These are phyloP conservation scores for Phaetusa simplex DNA, from an alignment of 2,113 vertebrate species.

Conservation along the genomic window DNA sequence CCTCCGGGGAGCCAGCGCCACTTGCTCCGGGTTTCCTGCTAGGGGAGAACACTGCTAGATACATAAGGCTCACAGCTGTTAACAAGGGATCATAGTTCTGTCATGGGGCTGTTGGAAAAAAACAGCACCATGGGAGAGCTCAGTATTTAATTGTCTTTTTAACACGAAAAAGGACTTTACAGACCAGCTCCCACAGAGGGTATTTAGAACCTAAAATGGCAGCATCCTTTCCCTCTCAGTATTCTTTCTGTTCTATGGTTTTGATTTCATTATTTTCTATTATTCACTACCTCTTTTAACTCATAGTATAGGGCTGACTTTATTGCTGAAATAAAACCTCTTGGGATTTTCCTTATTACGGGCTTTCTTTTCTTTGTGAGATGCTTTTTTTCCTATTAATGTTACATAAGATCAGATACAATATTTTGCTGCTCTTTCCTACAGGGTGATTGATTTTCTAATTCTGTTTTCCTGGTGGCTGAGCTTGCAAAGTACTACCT, in stretches of 20 bases:
- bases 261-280: background rate
- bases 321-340: background rate
- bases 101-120: background rate
- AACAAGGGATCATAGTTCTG: background rate
- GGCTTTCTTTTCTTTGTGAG: background rate
- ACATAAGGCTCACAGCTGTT: accelerated
- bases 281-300: background rate
- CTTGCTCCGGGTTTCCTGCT: too few relatives aligned
- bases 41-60: background rate
- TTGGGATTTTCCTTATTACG: background rate
- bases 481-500: background rate
- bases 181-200: background rate
- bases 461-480: background rate
- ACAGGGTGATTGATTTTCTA: background rate
- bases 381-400: background rate
- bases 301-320: background rate
- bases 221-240: background rate
- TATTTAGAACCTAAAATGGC: background rate
- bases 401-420: background rate
- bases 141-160: background rate
- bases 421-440: background rate
- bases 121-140: background rate
- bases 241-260: background rate
- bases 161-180: background rate
- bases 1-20: background rate